These are phyloP conservation scores for Drymodes brunneopygia DNA, from an alignment of 2,113 vertebrate species.

Conservation along the genomic window DNA sequence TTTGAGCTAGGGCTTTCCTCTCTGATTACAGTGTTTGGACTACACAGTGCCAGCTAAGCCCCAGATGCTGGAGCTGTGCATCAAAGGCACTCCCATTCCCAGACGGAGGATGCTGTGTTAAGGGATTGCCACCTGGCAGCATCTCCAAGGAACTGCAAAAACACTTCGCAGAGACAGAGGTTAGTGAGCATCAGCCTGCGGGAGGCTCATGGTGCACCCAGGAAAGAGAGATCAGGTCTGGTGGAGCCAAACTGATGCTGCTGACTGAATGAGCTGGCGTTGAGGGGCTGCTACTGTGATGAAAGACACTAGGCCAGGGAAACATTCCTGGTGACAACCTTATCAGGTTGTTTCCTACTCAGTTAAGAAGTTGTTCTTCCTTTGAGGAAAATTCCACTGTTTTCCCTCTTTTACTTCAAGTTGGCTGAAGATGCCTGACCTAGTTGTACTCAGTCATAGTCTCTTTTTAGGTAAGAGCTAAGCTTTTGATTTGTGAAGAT, in stretches of 20 bases:
- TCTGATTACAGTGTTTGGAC: neutral
- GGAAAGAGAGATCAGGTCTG: neutral
- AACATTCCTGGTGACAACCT: fast-evolving
- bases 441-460: neutral
- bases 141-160: neutral
- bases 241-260: neutral
- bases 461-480: neutral
- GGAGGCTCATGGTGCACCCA: neutral
- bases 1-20: neutral
- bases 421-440: neutral
- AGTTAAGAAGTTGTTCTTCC: neutral
- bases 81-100: neutral
- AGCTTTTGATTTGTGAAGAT: neutral
- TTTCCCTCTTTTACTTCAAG: neutral
- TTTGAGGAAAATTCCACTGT: neutral
- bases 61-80: neutral
- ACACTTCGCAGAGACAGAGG: neutral
- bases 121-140: constrained; percentile 69
- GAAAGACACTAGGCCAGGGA: neutral
- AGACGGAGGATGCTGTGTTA: neutral
- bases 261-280: fast-evolving
- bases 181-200: neutral
- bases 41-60: neutral
- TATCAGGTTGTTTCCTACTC: neutral
- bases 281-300: neutral